A percentile compares a stretch with the other conserved stretches of the same genome.
These are phyloP conservation scores for Tanypteryx hageni DNA, from an alignment of 2,888 invertebrate species.

Conservation along the genomic window DNA sequence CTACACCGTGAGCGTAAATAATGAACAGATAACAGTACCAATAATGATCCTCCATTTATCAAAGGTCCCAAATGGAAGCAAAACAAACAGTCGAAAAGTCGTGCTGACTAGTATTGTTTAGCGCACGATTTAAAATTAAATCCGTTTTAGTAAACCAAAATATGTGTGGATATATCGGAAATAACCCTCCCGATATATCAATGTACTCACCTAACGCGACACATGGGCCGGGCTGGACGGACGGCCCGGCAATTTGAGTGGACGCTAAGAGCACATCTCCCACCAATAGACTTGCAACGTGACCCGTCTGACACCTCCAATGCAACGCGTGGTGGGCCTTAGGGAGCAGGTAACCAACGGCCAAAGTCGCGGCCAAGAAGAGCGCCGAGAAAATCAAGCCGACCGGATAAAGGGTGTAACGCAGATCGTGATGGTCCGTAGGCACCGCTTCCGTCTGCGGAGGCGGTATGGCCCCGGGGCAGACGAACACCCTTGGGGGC, in stretches of 20 bases:
- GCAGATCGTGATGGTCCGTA: slow-evolving; percentile 74
- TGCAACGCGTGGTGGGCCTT: slow-evolving; percentile 91
- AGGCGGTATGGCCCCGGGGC: slow-evolving; percentile 13
- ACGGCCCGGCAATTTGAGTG: slow-evolving; percentile 83
- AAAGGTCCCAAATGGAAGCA: no score
- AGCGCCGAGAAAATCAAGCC: slow-evolving; percentile 88
- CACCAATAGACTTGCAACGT: slow-evolving; percentile 88
- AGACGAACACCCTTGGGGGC: slow-evolving; percentile 39
- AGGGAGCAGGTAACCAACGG: slow-evolving; percentile 87
- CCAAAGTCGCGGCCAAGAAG: slow-evolving; percentile 88
- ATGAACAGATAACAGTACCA: no score
- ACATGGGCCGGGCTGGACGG: slow-evolving; percentile 81
- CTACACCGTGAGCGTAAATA: no score
- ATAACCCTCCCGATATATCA: no score
- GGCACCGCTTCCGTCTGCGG: slow-evolving; percentile 25
- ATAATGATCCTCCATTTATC: no score
- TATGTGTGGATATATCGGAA: no score
- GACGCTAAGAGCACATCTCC: slow-evolving; percentile 88
- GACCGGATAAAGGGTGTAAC: slow-evolving; percentile 86
- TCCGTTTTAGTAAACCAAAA: no score
- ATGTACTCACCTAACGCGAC: slow-evolving; percentile 82
- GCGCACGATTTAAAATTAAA: no score
- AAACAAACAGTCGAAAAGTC: no score
- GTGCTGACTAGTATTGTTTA: no score
- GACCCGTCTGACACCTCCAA: slow-evolving; percentile 92